A percentile compares a stretch with the other conserved stretches of the same genome.
Conservation (phyloP, 2,888 invertebrate species). For the Platypus cylindrus region DNA sequence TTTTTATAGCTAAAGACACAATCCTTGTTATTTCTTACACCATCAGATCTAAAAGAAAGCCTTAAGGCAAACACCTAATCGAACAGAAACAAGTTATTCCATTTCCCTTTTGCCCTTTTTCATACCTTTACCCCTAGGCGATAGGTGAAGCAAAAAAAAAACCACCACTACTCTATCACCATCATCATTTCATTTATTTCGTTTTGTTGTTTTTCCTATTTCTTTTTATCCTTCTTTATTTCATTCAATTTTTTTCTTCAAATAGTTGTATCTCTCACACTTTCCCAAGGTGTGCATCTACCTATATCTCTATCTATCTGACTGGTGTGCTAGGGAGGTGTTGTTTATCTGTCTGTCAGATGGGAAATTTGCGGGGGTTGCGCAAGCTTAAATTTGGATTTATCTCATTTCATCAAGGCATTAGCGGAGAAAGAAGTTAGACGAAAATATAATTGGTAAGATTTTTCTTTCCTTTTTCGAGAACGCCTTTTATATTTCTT, state of each 20-base stretch:
- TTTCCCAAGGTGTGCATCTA: conserved; percentile 5
- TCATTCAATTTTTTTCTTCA: too few species aligned
- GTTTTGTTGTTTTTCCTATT: conserved; percentile 4
- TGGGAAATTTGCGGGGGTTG: conserved; percentile 3
- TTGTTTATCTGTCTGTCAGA: conserved; percentile 3
- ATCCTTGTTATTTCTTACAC: too few species aligned
- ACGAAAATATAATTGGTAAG: conserved; percentile 15
- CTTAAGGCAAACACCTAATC: conserved; percentile 11
- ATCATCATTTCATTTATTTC: conserved; percentile 11
- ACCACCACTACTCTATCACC: too few species aligned
- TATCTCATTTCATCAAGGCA: conserved; percentile 13
- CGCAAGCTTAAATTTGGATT: conserved; percentile 10
- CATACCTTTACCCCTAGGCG: too few species aligned
- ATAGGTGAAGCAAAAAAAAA: too few species aligned
- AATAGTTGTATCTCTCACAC: too few species aligned
- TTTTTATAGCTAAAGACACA: too few species aligned
- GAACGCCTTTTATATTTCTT: conserved; percentile 10
- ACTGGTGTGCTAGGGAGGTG: conserved; percentile 5
- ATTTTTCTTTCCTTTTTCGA: conserved; percentile 13
- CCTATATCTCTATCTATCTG: too few species aligned
- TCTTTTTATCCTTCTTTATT: too few species aligned
- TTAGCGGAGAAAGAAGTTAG: too few species aligned
- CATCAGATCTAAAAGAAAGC: conserved; percentile 9
- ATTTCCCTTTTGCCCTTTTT: too few species aligned
- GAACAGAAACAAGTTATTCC: conserved; percentile 13